phyloP scores from a whole-genome alignment of 1,140 invertebrate genomes.

The Drosophila takahashii region DNA sequence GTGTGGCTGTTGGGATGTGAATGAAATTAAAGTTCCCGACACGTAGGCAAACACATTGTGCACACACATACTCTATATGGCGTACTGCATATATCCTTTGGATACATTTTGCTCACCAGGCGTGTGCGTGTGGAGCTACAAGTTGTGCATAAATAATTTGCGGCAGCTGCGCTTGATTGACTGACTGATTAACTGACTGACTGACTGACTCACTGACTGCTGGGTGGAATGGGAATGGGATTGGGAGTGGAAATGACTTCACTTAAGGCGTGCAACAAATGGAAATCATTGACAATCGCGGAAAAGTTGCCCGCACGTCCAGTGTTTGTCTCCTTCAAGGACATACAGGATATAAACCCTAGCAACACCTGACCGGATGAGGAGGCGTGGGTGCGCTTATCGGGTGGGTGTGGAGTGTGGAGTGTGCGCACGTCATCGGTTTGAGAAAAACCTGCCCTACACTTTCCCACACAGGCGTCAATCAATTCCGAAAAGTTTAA shows the following conservation, averaged over 20 bases:
- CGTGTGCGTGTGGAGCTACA: slow-evolving; percentile 49
- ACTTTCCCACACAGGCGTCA: slow-evolving; percentile 48
- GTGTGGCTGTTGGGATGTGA: slow-evolving; percentile 10
- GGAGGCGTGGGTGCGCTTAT: too few relatives aligned
- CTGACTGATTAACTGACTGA: slow-evolving; percentile 34
- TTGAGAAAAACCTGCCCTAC: slow-evolving; percentile 47
- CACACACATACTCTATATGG: slow-evolving; percentile 19
- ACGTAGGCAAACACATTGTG: slow-evolving; percentile 60
- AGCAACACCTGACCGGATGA: slow-evolving; percentile 43
- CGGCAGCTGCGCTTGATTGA: slow-evolving; percentile 55
- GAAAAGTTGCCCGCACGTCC: slow-evolving; percentile 39
- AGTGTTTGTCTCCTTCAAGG: slow-evolving; percentile 51
- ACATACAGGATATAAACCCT: slow-evolving; percentile 64
- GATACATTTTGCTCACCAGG: slow-evolving; percentile 45
- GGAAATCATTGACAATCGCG: slow-evolving; percentile 42
- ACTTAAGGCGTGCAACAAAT: slow-evolving; percentile 33
- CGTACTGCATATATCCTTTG: slow-evolving; percentile 32
- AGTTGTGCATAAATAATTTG: slow-evolving; percentile 67
- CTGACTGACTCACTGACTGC: slow-evolving; percentile 21
- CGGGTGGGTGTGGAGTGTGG: slow-evolving; percentile 10
- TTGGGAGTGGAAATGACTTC: slow-evolving; percentile 19
- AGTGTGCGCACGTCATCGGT: slow-evolving; percentile 75
- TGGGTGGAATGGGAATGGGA: background rate
- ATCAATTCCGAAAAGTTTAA: slow-evolving; percentile 73
- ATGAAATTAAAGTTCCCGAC: slow-evolving; percentile 49